These are phyloP conservation scores for Pentamera pediparva DNA, from an alignment of 53 echinoderm and acorn worm species.

Conservation along the genomic window DNA sequence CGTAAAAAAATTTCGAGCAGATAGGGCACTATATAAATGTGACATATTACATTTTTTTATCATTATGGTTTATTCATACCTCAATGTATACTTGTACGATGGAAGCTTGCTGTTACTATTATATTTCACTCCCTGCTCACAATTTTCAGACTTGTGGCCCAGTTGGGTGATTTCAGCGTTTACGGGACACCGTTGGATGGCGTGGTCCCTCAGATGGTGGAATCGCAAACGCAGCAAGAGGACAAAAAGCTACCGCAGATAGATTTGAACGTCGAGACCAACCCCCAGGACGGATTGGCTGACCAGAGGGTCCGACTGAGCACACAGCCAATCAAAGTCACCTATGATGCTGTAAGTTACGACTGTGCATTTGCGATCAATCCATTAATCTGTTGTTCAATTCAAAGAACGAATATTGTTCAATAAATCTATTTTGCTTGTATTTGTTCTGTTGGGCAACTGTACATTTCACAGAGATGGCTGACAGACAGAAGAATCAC, in stretches of 20 bases:
- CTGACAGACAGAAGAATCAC: background rate
- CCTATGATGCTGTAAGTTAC: slow-evolving; percentile 87
- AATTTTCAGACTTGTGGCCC: slow-evolving; percentile 59
- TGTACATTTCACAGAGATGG: background rate
- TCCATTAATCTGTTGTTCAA: too few species aligned
- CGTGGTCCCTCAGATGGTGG: slow-evolving; percentile 76
- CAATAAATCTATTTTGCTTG: too few species aligned
- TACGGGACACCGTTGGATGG: slow-evolving; percentile 63
- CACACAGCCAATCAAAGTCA: slow-evolving; percentile 83
- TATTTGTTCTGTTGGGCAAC: too few species aligned
- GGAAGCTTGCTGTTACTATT: background rate
- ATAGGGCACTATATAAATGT: too few species aligned
- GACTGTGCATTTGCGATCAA: too few species aligned
- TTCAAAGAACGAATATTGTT: too few species aligned
- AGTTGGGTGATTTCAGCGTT: slow-evolving; percentile 87
- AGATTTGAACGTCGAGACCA: slow-evolving; percentile 71
- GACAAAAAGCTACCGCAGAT: slow-evolving; percentile 55
- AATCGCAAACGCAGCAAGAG: slow-evolving; percentile 63
- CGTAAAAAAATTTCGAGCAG: too few species aligned
- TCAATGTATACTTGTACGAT: too few species aligned
- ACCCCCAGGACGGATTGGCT: slow-evolving; percentile 84
- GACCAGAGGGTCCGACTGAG: slow-evolving; percentile 78
- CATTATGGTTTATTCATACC: too few species aligned
- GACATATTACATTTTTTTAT: too few species aligned
- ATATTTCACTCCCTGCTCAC: background rate